phyloP scores from a whole-genome alignment of 2,797 vertebrate genomes.

The Eidolon dupreanum region DNA sequence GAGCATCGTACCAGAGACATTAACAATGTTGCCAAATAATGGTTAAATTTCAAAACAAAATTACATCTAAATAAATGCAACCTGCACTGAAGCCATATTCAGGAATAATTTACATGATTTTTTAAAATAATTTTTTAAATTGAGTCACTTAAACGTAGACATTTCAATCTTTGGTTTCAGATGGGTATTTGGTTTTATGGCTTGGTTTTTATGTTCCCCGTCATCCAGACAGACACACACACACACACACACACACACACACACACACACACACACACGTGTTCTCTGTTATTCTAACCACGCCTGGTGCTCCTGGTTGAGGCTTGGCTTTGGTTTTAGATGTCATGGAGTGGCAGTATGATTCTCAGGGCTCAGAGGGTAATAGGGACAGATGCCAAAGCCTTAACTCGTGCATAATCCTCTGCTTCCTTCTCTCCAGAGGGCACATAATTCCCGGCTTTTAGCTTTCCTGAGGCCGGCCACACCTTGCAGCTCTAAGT shows the following conservation, averaged over 20 bases:
- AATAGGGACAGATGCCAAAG: not conserved
- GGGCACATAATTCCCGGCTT: not conserved
- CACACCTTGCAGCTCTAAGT: slow-evolving; percentile 42
- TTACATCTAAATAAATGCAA: not conserved
- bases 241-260: not conserved
- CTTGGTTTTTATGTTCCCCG: not conserved
- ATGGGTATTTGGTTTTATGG: not conserved
- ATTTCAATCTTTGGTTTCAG: not conserved
- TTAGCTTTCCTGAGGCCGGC: not conserved
- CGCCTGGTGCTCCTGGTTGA: not conserved
- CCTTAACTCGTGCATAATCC: not conserved
- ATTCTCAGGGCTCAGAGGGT: not conserved
- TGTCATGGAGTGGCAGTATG: not conserved
- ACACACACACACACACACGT: not conserved
- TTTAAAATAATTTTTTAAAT: not conserved
- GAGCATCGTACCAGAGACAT: not conserved
- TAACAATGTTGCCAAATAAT: not conserved
- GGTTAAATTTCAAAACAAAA: not conserved
- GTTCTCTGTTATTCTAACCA: not conserved
- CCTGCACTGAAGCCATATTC: not conserved
- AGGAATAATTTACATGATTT: not conserved
- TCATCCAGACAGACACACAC: not conserved
- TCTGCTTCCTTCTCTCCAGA: slow-evolving; percentile 25
- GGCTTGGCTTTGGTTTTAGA: not conserved
- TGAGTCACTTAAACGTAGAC: not conserved